These are phyloP conservation scores for Saguinus imperator DNA, from an alignment of 2,113 vertebrate species.

Conservation along the genomic window DNA sequence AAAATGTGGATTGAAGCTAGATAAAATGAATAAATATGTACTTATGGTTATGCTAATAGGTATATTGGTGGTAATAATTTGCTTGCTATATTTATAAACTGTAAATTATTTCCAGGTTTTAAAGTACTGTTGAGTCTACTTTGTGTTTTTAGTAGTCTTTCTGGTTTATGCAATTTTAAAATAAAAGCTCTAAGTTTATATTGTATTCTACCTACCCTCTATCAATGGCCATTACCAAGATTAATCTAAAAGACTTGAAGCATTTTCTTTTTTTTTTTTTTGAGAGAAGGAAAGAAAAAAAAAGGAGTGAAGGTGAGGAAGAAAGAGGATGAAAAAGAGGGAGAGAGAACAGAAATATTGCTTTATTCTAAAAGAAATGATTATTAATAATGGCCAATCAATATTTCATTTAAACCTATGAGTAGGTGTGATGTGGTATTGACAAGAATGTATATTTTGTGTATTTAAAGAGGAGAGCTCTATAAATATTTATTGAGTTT, in stretches of 20 bases:
- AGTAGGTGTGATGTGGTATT: too few relatives aligned
- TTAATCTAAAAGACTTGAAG: not conserved
- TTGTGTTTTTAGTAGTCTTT: not conserved
- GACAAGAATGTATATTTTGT: too few relatives aligned
- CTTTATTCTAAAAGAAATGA: too few relatives aligned
- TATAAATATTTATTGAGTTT: too few relatives aligned
- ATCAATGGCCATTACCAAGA: not conserved
- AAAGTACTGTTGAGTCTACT: not conserved
- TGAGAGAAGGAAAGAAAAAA: too few relatives aligned
- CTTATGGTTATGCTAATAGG: not conserved
- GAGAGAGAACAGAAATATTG: too few relatives aligned
- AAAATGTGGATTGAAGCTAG: not conserved
- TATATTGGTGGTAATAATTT: not conserved
- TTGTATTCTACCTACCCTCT: not conserved
- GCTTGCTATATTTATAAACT: not conserved
- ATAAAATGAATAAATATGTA: constrained; percentile 4
- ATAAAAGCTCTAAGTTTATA: not conserved
- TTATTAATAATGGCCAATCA: too few relatives aligned
- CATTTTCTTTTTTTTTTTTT: not conserved
- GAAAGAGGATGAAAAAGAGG: too few relatives aligned
- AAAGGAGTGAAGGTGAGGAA: too few relatives aligned
- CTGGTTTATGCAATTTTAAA: not conserved
- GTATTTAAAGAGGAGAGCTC: too few relatives aligned
- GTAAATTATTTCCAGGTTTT: not conserved
- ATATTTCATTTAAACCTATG: too few relatives aligned